These are phyloP conservation scores for Malurus cyaneus DNA, from an alignment of 2,113 vertebrate species.

Conservation along the genomic window DNA sequence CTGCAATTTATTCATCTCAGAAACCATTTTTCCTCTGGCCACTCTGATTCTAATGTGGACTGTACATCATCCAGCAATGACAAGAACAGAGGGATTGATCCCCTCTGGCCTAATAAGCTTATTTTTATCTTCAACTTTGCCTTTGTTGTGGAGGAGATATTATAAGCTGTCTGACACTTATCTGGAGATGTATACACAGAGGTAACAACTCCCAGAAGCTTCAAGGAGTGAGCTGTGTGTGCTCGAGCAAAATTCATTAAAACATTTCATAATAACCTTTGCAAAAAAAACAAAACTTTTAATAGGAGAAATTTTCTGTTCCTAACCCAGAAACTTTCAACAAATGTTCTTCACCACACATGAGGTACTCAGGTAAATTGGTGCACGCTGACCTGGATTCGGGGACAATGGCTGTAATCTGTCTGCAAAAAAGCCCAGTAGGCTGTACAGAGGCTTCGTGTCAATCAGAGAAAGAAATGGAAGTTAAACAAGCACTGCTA, in stretches of 20 bases:
- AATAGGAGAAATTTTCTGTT: background rate
- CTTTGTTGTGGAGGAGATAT: background rate
- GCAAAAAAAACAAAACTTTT: constrained; percentile 16
- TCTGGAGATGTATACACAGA: background rate
- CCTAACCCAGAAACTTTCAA: background rate
- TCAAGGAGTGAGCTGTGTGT: background rate
- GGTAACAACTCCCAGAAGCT: background rate
- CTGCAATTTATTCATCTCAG: background rate
- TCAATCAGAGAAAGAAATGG: background rate
- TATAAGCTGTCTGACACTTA: constrained; percentile 21
- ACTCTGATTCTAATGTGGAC: background rate
- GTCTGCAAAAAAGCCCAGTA: background rate
- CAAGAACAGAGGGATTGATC: constrained; percentile 23
- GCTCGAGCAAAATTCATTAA: background rate
- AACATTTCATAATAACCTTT: background rate
- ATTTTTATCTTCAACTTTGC: constrained; percentile 23
- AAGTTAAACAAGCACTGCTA: background rate
- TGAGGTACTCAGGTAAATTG: background rate
- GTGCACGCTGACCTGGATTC: background rate
- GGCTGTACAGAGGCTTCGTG: background rate
- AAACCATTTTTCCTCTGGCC: background rate
- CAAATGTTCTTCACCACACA: background rate
- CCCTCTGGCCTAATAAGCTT: background rate
- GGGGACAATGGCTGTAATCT: background rate
- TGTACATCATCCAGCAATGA: background rate